Percentiles rank a stretch among this genome's conserved stretches.
These are phyloP conservation scores for Calameuta idolon DNA, from an alignment of 2,888 invertebrate species.

Conservation along the genomic window DNA sequence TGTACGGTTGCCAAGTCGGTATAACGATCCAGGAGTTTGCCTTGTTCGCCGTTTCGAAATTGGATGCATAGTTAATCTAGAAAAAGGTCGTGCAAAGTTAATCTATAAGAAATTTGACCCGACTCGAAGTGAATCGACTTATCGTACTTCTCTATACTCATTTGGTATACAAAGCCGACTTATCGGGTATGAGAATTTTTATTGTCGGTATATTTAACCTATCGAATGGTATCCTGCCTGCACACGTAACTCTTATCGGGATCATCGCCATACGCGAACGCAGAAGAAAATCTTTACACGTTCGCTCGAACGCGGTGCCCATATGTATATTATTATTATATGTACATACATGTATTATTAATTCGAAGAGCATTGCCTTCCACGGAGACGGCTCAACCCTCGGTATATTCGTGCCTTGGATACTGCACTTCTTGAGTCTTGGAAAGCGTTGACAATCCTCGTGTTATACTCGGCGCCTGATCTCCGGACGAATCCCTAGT, in stretches of 20 bases:
- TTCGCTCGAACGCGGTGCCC: not conserved
- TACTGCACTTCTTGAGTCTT: not conserved
- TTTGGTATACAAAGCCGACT: not conserved
- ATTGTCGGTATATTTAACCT: not conserved
- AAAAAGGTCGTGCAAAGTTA: too few relatives aligned
- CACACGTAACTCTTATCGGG: not conserved
- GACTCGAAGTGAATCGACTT: too few relatives aligned
- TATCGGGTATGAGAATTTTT: not conserved
- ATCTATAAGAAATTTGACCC: too few relatives aligned
- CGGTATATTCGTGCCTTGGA: not conserved
- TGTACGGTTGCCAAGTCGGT: not conserved
- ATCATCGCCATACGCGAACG: not conserved
- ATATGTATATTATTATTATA: not conserved
- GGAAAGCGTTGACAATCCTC: slow-evolving; percentile 4
- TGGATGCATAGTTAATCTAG: not conserved
- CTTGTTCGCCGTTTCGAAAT: not conserved
- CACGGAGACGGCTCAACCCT: not conserved
- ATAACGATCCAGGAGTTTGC: not conserved
- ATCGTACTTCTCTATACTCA: too few relatives aligned
- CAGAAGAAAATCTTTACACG: not conserved
- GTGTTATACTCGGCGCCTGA: not conserved
- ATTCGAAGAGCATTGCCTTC: not conserved
- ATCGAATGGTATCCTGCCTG: not conserved
- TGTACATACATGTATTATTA: not conserved
- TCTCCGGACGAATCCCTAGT: not conserved